Conservation (phyloP, 1,140 invertebrate species). For the Coelopa frigida region DNA sequence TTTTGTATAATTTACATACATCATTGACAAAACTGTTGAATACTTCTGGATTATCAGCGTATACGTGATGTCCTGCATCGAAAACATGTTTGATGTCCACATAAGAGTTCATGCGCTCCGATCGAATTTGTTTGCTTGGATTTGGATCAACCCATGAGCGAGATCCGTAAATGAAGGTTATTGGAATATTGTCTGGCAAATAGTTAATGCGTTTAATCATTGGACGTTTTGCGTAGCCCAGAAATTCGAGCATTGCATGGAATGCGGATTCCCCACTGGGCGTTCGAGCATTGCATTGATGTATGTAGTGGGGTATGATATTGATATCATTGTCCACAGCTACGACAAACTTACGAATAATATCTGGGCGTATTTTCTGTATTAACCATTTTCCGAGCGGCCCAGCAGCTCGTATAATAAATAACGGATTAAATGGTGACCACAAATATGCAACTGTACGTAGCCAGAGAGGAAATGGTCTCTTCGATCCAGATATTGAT, state of each 20-base stretch:
- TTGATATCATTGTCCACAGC: constrained; percentile 62
- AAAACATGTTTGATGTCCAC: constrained; percentile 81
- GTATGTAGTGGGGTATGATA: constrained; percentile 86
- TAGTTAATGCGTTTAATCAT: constrained; percentile 76
- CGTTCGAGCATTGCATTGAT: constrained; percentile 89
- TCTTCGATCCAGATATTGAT: constrained; percentile 48
- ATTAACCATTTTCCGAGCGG: constrained; percentile 85
- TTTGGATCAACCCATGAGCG: constrained; percentile 89
- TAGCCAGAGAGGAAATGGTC: constrained; percentile 67
- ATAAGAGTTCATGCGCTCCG: constrained; percentile 54
- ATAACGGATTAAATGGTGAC: constrained; percentile 85
- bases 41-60: constrained; percentile 79
- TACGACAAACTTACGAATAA: constrained; percentile 73
- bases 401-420: constrained; percentile 78
- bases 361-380: constrained; percentile 76
- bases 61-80: constrained; percentile 93
- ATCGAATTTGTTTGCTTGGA: constrained; percentile 69
- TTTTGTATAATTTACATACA: constrained; percentile 54
- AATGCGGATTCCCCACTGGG: constrained; percentile 94
- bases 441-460: constrained; percentile 65
- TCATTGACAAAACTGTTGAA: constrained; percentile 81
- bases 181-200: constrained; percentile 64
- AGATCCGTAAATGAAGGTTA: constrained; percentile 87
- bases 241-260: constrained; percentile 78
- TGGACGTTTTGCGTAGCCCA: constrained; percentile 94